Conservation (phyloP, 1,140 invertebrate species). For the Globodera rostochiensis region DNA sequence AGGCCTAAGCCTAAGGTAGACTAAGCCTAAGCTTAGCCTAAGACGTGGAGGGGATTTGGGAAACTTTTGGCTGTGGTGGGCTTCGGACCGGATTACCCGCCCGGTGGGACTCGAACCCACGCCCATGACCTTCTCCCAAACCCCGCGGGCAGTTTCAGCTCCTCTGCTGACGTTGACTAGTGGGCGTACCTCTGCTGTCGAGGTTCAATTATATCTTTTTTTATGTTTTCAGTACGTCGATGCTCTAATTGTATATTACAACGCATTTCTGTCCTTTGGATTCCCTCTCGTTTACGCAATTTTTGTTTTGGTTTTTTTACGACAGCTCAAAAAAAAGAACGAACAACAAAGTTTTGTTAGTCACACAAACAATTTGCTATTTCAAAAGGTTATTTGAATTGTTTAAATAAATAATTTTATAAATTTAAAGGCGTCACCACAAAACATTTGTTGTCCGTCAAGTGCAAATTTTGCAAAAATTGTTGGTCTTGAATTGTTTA, state of each 20-base stretch:
- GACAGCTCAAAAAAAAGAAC: not conserved
- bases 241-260: constrained; percentile 10
- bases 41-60: too few species aligned
- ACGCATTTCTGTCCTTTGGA: constrained; percentile 8
- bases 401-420: not conserved
- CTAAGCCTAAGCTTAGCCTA: too few species aligned
- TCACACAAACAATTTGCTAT: not conserved
- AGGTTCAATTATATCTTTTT: not conserved
- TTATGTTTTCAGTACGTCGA: constrained; percentile 5
- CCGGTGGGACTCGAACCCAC: too few species aligned
- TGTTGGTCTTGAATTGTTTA: too few species aligned
- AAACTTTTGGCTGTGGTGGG: too few species aligned
- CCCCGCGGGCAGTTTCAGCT: too few species aligned
- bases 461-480: not conserved
- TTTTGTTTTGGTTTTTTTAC: constrained; percentile 17
- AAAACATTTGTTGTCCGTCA: not conserved
- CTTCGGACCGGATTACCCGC: too few species aligned
- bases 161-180: too few species aligned
- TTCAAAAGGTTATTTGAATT: not conserved
- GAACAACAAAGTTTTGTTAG: not conserved
- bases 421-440: not conserved
- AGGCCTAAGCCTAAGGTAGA: too few species aligned
- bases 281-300: constrained; percentile 16
- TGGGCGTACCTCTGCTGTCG: too few species aligned
- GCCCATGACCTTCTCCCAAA: too few species aligned